Base-by-base conservation (phyloP, 2,888 invertebrate genomes). In the Drosophila gaucha region DNA sequence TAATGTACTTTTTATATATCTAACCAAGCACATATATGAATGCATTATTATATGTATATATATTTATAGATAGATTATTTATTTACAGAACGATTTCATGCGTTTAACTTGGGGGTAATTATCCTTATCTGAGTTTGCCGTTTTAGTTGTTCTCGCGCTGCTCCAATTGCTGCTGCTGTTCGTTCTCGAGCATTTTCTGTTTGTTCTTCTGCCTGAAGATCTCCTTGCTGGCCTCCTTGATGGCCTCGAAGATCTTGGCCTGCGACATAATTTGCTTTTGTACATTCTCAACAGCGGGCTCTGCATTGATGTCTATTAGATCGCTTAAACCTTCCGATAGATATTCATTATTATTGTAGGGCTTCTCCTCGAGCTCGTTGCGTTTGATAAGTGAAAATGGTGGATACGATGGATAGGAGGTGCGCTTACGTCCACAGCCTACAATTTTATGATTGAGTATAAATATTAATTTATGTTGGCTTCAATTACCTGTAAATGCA, bases 261-360 rank as follows among this genome's bases (percentile, higher is more conserved):
- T 96, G 96, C 0, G 95, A 95, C 90, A 96, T 93, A 16, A 96
- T 96, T 90, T 96, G 96, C 71, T 96, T 94, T 74, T 95, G 95
- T 0, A 96, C 93, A 79, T 96, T 96, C 82, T 96, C 94, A 5
- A 94, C 94, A 6, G 95, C 94, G 0, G 95, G 94, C 82, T 95
- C 94, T 14, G 95, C 94, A 46, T 94, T 94, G 50, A 94, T 91
- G 82, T 95, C 95, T 71, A 95, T 91, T 22, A 95, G 91, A 26
- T 95, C 93, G 52, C 94, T 94, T 33, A 95, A 91, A 0, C 94
- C 92, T 64, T 95, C 95, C 12, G 95, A 95, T 26, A 93, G 92
- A 14, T 89, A 88, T 31, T 90, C 91, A 92, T 78, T 92, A 92
- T 78, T 92, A 92, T 12, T 93, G 77, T 6, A 93, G 92, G 12